These are phyloP conservation scores for Dolichomitus sp. DNA, from an alignment of 2,888 invertebrate species.

Conservation along the genomic window DNA sequence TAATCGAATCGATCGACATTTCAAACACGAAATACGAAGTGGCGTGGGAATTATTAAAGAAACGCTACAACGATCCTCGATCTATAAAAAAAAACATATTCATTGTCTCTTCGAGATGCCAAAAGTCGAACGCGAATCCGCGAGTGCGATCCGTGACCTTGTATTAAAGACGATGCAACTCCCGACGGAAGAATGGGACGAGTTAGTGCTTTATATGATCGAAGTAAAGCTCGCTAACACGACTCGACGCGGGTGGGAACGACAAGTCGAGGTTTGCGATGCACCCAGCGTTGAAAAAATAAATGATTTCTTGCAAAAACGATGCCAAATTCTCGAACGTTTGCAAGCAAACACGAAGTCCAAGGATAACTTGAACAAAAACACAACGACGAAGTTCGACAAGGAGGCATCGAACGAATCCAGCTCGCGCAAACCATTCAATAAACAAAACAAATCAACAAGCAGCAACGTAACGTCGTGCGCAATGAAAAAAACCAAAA, in stretches of 20 bases:
- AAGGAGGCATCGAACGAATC: neutral
- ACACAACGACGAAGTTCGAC: constrained; percentile 43
- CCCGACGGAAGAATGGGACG: constrained; percentile 65
- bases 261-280: constrained; percentile 41
- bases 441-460: constrained; percentile 22
- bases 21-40: neutral
- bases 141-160: constrained; percentile 59
- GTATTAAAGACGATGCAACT: constrained; percentile 53
- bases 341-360: constrained; percentile 9
- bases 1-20: constrained; percentile 63
- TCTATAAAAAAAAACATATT: too few relatives aligned
- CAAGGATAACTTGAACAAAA: constrained; percentile 6
- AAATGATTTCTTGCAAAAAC: constrained; percentile 40
- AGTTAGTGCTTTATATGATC: constrained; percentile 63
- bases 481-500: constrained; percentile 4
- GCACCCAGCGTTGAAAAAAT: constrained; percentile 21
- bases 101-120: too few relatives aligned
- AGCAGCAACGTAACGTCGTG: constrained; percentile 17
- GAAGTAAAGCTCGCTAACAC: constrained; percentile 56
- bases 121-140: constrained; percentile 51
- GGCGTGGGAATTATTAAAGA: too few relatives aligned
- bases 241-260: constrained; percentile 65
- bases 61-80: too few relatives aligned
- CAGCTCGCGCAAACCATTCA: constrained; percentile 13
- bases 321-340: constrained; percentile 43